Base-by-base conservation (phyloP, 2,797 vertebrate species). In the Melanotaenia maccullochi region DNA sequence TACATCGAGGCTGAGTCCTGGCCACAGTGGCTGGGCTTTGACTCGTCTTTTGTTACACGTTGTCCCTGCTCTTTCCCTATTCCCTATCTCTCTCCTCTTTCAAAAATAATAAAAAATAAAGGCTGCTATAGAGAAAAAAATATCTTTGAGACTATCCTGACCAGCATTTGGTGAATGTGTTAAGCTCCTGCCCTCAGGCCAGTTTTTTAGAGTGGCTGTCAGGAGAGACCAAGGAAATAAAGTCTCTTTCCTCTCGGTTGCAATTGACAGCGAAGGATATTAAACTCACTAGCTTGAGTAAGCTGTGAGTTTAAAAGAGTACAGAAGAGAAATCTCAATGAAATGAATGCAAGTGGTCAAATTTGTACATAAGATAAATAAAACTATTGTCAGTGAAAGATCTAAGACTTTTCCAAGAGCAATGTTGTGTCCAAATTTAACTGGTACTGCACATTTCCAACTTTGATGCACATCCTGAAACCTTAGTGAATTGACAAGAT, bases 181-280 rank as follows among this genome's bases (percentile, higher is more conserved):
- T 81, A 73, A 77, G 85, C 65, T 77, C 58, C 24, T 76, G 79
- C 82, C 85, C 76, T 83, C 71, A 38, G 80, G 83, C 75, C 20
- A 30, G 72, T 67, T 68, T 87, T 88, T 89, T 64, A 79, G 42
- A 78, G 76, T 58, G 73, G n/a, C 84, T 83, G 79, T 87, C 87
- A 84, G 76, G 84, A 90, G 84, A 90, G 84, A 90, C 76, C 54
- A 70, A 67, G 60, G 75, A 83, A 80, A 85, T 69, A 83, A 84
- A 85, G 79, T 67, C 73, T 71, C 67, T 65, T 60, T 83, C 58
- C 71, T 75, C 69, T 78, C 73, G 59, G 67, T 47, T 58, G 65
- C 76, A 78, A 84, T 85, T 79, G 85, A 88, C 87, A 86, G 65
- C 71, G 47, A 72, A 66, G 75, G 81, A 82, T 87, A 84, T 89